phyloP scores from a whole-genome alignment of 2,113 vertebrate species.

The Potamarius usumacintae region DNA sequence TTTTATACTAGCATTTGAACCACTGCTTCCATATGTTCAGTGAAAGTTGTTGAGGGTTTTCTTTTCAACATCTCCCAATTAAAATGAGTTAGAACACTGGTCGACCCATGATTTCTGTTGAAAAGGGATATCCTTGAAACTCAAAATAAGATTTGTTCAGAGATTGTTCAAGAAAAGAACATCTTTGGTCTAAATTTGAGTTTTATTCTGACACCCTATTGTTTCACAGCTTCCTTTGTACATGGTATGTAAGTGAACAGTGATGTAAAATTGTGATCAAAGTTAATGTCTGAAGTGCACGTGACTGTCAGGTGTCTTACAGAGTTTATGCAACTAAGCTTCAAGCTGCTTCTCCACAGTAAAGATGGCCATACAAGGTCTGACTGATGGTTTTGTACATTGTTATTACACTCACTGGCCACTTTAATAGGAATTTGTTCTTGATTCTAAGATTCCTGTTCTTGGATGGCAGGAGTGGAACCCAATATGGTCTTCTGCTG shows the following conservation, averaged over 20 bases:
- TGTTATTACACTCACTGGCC: not conserved
- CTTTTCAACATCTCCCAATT: not conserved
- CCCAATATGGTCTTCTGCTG: too few species aligned
- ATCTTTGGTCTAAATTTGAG: not conserved
- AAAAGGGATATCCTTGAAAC: not conserved
- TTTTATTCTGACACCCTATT: not conserved
- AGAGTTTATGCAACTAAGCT: not conserved
- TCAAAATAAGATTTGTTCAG: not conserved
- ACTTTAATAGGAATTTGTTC: not conserved
- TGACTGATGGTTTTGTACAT: not conserved
- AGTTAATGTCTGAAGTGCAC: too few species aligned
- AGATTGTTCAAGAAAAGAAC: not conserved
- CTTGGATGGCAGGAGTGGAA: too few species aligned
- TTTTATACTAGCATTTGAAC: not conserved
- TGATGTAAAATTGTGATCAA: not conserved
- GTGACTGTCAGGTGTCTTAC: not conserved
- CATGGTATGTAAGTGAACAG: not conserved
- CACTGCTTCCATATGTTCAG: not conserved
- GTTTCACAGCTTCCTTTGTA: not conserved
- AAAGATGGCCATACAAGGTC: not conserved
- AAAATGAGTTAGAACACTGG: not conserved
- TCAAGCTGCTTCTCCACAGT: not conserved
- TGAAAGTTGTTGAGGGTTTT: not conserved
- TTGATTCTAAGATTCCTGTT: not conserved
- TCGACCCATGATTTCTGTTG: too few species aligned